Base-by-base conservation (phyloP, 2,113 vertebrate species). In the Podocnemis expansa region DNA sequence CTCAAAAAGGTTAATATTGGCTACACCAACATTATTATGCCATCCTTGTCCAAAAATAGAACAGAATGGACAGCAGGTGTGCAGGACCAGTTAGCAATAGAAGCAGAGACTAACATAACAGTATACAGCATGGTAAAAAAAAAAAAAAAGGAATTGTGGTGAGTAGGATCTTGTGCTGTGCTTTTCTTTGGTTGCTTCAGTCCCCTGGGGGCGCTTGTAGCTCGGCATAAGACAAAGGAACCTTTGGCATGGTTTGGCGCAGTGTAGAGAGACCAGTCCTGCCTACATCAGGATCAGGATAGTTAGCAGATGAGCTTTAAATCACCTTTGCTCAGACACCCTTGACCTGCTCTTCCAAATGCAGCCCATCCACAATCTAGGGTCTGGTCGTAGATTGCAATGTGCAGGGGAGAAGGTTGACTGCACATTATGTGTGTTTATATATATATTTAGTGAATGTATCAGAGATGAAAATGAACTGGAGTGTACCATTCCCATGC, bases 1-100 rank as follows among this genome's bases (percentile, higher is more conserved):
- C 88, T 87, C 0, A 0, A 78, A 84, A 95, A 95, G 91, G 89
- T 87, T 93, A 87, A 94, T 34, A 43, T 87, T 92, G 94, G 8
- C 86, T 94, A 73, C 95, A 88, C 93, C 96, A 96, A 94, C 79
- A 31, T 89, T 97, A 90, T 83, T 96, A 97, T 90, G 94, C 97
- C 95, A 96, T 97, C 94, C 96, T 96, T 94, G 94, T 95, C 96
- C 96, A 86, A 95, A 95, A 96, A 94, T 87, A 94, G 95, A 93
- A 93, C 88, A 89, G 88, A 97, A 96, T 97, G 95, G 95, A 95
- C 93, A 97, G 93, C 96, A 97, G 97, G 97, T 97, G 96, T 97
- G 92, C 90, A 85, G 95, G 92, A 92, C 91, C 95, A 95, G 97
- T 97, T 97, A 96, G 86, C 93, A 96, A 96, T 96, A 97, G 95